A percentile compares a stretch with the other conserved stretches of the same genome.
These are phyloP conservation scores for Chalcis sispes DNA, from an alignment of 2,888 invertebrate genomes.

Conservation along the genomic window DNA sequence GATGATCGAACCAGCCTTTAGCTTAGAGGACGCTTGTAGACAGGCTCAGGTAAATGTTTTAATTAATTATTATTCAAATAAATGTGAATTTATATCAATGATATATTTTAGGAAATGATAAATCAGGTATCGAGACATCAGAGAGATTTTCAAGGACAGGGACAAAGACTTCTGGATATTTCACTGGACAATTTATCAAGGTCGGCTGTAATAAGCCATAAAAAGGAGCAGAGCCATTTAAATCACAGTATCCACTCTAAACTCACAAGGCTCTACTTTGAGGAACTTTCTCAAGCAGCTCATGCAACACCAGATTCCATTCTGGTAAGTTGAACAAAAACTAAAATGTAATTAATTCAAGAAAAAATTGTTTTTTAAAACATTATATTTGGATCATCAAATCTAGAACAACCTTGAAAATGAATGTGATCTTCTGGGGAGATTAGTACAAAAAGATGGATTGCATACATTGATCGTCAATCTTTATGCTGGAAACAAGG, in stretches of 20 bases:
- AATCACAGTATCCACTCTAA: conserved; percentile 74
- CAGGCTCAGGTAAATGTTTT: conserved; percentile 71
- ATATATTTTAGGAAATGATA: conserved; percentile 54
- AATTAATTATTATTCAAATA: too few relatives aligned
- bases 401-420: conserved; percentile 73
- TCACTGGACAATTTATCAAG: conserved; percentile 64
- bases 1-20: conserved; percentile 73
- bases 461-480: conserved; percentile 93
- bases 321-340: conserved; percentile 65
- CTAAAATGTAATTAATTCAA: background rate
- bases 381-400: conserved; percentile 18
- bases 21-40: conserved; percentile 73
- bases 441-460: conserved; percentile 89
- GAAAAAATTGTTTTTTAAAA: conserved; percentile 3
- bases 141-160: conserved; percentile 63
- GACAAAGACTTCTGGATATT: conserved; percentile 63
- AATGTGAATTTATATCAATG: background rate
- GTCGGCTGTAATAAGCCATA: conserved; percentile 62
- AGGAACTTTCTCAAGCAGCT: conserved; percentile 73
- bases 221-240: conserved; percentile 69
- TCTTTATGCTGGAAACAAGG: conserved; percentile 94
- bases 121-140: conserved; percentile 59
- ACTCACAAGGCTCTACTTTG: conserved; percentile 73
- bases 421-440: conserved; percentile 83
- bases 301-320: conserved; percentile 74